Evolutionary conservation across 2,888 invertebrate species (phyloP), one percentile per base, ranked within the genome.

Genomic region (Antheraea yamamai): DNA sequence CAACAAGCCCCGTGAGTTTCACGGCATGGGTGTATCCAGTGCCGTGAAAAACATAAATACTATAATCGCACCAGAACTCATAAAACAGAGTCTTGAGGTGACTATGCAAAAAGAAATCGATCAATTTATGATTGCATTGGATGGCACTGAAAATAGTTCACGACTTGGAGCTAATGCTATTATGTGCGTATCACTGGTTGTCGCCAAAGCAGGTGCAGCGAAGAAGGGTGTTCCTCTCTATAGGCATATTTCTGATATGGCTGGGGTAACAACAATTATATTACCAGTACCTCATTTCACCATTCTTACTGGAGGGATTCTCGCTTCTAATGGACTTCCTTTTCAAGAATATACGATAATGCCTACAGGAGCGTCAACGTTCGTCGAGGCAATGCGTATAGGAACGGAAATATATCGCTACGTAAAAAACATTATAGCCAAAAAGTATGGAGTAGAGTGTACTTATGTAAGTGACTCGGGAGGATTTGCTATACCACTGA

Each of bases 211-310:
- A 79, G 99, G 99, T 64, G 99, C 99, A 76, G 99, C 98, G 77
- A 98, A 98, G 91, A 98, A 98, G 93, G 98, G 97, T 72, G 93
- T 98, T 39, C 98, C 98, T 8, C 93, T 98, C 23, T 98, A 98
- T 92, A 96, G 97, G 92, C 98, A 99, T 92, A 97, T 99, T 81
- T 99, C 99, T 51, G 98, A 99, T 87, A 96, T 99, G 91, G 98
- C 99, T 78, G 98, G 98, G 79, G 98, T 98, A 84, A 96, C 96
- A 76, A 96, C 98, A 58, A 97, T 99, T 79, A 97, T 99, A 82
- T 95, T 99, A 74, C 99, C 99, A 7, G 98, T 98, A 4, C 99
- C 99, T 26, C 99, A 99, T 73, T 98, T 99, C 91, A 99, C 99
- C 86, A 98, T 99, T 23, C 98, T 99, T 91, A 99, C 98, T 84